Conservation (phyloP, 2,888 invertebrate genomes). For the Polylopha cassiicola region DNA sequence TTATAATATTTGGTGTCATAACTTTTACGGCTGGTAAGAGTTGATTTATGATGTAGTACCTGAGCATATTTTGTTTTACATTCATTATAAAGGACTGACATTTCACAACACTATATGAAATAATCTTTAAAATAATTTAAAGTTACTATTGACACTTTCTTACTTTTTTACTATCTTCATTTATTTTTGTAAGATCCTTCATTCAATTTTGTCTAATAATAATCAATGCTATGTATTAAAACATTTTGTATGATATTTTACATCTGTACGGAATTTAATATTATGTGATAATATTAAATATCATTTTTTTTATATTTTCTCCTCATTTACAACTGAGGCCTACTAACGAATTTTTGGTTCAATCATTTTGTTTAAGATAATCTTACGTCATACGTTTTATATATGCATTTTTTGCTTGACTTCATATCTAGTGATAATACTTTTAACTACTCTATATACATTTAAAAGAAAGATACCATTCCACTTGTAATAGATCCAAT, state of each 20-base stretch:
- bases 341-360: too few relatives aligned
- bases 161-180: not conserved
- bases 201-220: too few relatives aligned
- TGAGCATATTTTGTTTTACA: slow-evolving; percentile 24
- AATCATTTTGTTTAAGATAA: too few relatives aligned
- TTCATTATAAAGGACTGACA: slow-evolving; percentile 15
- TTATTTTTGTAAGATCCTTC: slow-evolving; percentile 3
- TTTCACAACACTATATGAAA: slow-evolving; percentile 7
- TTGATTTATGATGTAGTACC: slow-evolving; percentile 26
- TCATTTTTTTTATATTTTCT: slow-evolving; percentile 23
- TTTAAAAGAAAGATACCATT: slow-evolving; percentile 40
- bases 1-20: slow-evolving; percentile 25
- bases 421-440: too few relatives aligned
- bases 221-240: slow-evolving; percentile 6
- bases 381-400: too few relatives aligned
- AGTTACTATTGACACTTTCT: not conserved
- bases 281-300: slow-evolving; percentile 30
- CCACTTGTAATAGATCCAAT: slow-evolving; percentile 38
- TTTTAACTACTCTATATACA: slow-evolving; percentile 23
- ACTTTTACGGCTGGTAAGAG: slow-evolving; percentile 20
- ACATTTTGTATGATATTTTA: slow-evolving; percentile 6
- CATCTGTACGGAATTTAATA: not conserved
- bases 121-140: not conserved
- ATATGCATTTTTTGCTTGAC: too few relatives aligned
- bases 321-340: not conserved